Base-by-base conservation (phyloP, 2,888 invertebrate species). In the Ypsolopha sequella region DNA sequence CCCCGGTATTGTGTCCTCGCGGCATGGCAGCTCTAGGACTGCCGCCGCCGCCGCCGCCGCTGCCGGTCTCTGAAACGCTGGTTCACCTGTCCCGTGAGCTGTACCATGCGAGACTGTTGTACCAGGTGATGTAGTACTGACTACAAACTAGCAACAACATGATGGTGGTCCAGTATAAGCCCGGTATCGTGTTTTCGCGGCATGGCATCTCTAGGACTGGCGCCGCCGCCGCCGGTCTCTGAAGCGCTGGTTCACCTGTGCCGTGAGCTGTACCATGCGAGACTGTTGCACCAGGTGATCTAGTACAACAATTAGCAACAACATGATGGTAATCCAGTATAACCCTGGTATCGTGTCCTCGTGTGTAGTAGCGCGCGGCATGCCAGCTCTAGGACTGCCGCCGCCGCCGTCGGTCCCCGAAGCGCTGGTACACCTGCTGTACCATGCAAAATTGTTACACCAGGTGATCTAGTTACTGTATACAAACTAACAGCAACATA, bases 361-460 rank as follows among this genome's bases (percentile, higher is more conserved):
- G 48, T 93, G 97, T 64, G 87, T 93, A 55, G 98, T 99, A 80
- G 96, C 97, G 7, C 90, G 24, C 4, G 24, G n/a, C n/a, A 88
- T 99, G 48, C 89, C 93, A 49, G 92, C 95, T 41, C 88, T 97
- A 55, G 97, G 94, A 1, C 92, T 94, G 69, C 87, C 75, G 36
- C 90, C 97, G 41, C 92, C 97, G n/a, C n/a, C n/a, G n/a, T n/a
- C 92, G 55, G 91, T 24, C 24, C 4, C 24, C 4, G 24, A 24
- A 24, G 24, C 24, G 24, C 24, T 24, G 24, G 24, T 24, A 24
- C 24, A 24, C 4, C 95, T 95, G 0, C 91, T 96, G 74, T 89
- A 89, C 48, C 93, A 96, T 64, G 98, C 98, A 0, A 91, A 95
- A 50, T 91, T 93, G 2, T 82, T 99, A 51, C 96, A 98, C 70